Percentiles rank a stretch among this genome's conserved stretches.
phyloP scores from a whole-genome alignment of 2,888 invertebrate genomes.

The Ennomos erosarius region DNA sequence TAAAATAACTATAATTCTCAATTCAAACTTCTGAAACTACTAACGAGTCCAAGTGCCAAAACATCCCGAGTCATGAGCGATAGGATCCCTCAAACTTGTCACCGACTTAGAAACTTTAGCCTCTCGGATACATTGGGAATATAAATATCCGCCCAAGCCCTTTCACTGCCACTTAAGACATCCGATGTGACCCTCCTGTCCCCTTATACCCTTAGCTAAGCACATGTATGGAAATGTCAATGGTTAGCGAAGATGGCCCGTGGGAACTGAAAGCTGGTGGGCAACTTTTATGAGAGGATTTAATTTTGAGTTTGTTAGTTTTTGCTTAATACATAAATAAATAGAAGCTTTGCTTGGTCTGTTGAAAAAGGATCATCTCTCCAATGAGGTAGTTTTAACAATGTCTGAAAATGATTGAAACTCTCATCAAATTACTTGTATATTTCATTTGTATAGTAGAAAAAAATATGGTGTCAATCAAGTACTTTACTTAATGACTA shows the following conservation, averaged over 20 bases:
- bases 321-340: background rate
- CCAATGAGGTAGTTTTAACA: too few relatives aligned
- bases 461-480: too few relatives aligned
- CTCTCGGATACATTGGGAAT: constrained; percentile 78
- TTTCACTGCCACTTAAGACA: constrained; percentile 77
- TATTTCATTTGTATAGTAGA: too few relatives aligned
- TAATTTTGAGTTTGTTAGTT: constrained; percentile 3
- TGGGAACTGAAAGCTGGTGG: constrained; percentile 49
- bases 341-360: too few relatives aligned
- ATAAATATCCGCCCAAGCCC: constrained; percentile 78
- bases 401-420: too few relatives aligned
- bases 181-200: constrained; percentile 62
- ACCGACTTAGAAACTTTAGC: constrained; percentile 56
- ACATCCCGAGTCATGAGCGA: constrained; percentile 44
- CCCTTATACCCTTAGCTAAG: constrained; percentile 38
- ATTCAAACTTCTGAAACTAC: constrained; percentile 14
- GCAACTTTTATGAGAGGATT: constrained; percentile 21
- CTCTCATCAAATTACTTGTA: too few relatives aligned
- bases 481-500: too few relatives aligned
- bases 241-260: constrained; percentile 47
- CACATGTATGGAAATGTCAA: constrained; percentile 53
- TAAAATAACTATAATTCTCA: constrained; percentile 6
- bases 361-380: too few relatives aligned
- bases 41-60: constrained; percentile 37
- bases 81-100: constrained; percentile 61